phyloP scores from a whole-genome alignment of 2,888 invertebrate genomes.

The Cryptus viduatorius region DNA sequence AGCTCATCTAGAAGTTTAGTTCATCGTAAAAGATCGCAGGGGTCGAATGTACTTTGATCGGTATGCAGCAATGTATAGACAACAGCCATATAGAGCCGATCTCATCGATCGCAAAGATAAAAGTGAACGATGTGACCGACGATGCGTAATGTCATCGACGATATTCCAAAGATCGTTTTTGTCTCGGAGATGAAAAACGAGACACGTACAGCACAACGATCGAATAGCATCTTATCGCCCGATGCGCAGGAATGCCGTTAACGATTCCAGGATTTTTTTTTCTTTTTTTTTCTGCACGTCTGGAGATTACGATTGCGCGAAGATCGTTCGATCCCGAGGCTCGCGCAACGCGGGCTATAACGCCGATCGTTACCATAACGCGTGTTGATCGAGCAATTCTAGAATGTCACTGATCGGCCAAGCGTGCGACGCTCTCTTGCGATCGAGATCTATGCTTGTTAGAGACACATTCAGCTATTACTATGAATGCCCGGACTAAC shows the following conservation, averaged over 20 bases:
- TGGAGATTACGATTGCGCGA: constrained; percentile 52
- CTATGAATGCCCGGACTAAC: constrained; percentile 46
- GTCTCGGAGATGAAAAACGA: neutral
- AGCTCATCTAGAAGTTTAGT: neutral
- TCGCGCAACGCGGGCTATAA: neutral
- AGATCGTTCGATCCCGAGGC: constrained; percentile 27
- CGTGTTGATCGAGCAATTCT: constrained; percentile 48
- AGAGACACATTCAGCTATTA: constrained; percentile 20
- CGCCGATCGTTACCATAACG: neutral
- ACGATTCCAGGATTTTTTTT: constrained; percentile 36
- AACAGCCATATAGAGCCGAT: neutral
- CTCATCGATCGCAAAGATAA: constrained; percentile 14
- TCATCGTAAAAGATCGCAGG: constrained; percentile 2
- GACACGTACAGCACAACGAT: constrained; percentile 34
- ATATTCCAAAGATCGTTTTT: no score
- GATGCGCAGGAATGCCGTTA: constrained; percentile 60
- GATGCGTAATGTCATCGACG: neutral
- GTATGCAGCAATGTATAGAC: neutral
- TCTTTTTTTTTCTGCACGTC: constrained; percentile 27
- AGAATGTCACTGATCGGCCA: constrained; percentile 24
- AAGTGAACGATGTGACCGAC: neutral
- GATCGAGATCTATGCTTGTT: constrained; percentile 51
- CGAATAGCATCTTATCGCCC: constrained; percentile 39
- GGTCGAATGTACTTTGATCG: constrained; percentile 32
- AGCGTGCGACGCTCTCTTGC: constrained; percentile 54